phyloP scores from a whole-genome alignment of 2,113 vertebrate species.

The Puntigrus tetrazona region DNA sequence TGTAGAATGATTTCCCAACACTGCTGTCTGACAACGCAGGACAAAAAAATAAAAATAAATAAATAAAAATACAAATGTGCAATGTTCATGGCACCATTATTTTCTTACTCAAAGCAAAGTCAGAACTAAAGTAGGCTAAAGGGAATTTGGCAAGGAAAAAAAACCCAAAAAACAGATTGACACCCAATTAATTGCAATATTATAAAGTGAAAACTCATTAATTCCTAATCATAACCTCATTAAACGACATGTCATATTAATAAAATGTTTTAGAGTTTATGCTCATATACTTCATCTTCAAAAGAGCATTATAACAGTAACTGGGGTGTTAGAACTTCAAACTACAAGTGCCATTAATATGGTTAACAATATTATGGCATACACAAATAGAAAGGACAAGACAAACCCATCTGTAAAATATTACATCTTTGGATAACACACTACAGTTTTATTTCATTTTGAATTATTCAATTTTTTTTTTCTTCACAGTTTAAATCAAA shows the following conservation, averaged over 20 bases:
- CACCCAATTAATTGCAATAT: not conserved
- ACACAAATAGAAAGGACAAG: not conserved
- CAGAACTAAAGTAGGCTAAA: not conserved
- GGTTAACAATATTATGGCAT: not conserved
- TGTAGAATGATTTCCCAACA: not conserved
- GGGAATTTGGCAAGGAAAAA: not conserved
- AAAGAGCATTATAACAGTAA: not conserved
- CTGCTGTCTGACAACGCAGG: not conserved
- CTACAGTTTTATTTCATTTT: not conserved
- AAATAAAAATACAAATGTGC: not conserved
- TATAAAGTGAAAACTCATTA: not conserved
- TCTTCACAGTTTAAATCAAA: not conserved
- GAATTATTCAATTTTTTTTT: not conserved
- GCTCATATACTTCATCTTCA: not conserved
- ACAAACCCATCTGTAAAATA: conserved; percentile 10
- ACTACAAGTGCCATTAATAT: not conserved
- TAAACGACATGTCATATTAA: not conserved
- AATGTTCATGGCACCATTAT: not conserved
- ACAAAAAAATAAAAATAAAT: not conserved
- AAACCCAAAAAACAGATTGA: not conserved
- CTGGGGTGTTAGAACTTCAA: not conserved
- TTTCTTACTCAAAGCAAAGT: not conserved
- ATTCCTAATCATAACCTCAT: not conserved
- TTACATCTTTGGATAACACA: not conserved
- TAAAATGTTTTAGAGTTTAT: not conserved